Evolutionary conservation across 2,888 invertebrate species (phyloP).

Genomic region (Dyspetes luteomarginatus): DNA sequence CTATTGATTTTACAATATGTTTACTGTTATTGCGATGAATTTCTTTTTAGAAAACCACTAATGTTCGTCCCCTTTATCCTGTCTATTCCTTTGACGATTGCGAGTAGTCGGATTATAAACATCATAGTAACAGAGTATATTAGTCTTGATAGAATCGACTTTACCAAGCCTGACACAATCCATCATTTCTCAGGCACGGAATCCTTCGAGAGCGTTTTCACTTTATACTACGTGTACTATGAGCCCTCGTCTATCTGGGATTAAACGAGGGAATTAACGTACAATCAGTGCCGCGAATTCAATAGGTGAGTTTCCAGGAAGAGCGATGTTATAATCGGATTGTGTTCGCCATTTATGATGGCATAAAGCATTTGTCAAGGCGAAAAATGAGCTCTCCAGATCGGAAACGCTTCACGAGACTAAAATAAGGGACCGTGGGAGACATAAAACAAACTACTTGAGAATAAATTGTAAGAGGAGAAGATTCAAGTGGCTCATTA

Average conservation of each 20-base stretch:
- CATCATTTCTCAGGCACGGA: slow-evolving; percentile 10
- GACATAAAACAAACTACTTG: slow-evolving; percentile 12
- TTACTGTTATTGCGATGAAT: too few relatives aligned
- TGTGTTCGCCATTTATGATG: slow-evolving; percentile 39
- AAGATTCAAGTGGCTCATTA: slow-evolving; percentile 30
- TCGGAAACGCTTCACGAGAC: slow-evolving; percentile 3
- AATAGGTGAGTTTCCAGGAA: slow-evolving; percentile 14
- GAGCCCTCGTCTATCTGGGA: slow-evolving; percentile 23
- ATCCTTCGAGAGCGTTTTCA: not conserved
- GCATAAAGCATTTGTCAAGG: not conserved
- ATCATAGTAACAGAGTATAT: not conserved
- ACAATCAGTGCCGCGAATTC: slow-evolving; percentile 46
- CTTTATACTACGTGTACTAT: not conserved
- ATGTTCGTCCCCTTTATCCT: too few relatives aligned
- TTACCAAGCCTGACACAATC: not conserved
- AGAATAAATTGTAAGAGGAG: slow-evolving; percentile 3
- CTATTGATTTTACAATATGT: too few relatives aligned
- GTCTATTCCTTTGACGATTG: too few relatives aligned
- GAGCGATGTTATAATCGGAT: slow-evolving; percentile 35
- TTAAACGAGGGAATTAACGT: slow-evolving; percentile 49
- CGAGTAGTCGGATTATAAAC: not conserved
- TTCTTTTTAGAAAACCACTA: too few relatives aligned
- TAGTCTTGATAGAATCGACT: slow-evolving; percentile 17
- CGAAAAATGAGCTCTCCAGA: slow-evolving; percentile 20
- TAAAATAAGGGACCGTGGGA: not conserved